Evolutionary conservation across 30 jellyfish, hydroid and myxozoan genomes (phyloP).

Genomic region (Cassiopea andromeda): DNA sequence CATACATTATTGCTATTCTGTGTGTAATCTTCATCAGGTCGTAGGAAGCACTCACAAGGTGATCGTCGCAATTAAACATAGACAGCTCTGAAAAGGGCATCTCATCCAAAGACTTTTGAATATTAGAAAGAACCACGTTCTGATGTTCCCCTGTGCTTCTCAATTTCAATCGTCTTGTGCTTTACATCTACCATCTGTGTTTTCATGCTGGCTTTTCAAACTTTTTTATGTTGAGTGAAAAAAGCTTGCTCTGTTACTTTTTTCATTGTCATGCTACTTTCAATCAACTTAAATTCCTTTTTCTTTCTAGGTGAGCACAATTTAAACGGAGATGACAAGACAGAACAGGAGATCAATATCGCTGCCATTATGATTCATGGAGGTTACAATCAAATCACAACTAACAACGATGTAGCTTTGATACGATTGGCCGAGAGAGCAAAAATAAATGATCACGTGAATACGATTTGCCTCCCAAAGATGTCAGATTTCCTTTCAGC

Average conservation of each 20-base stretch:
- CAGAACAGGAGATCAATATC: conserved; percentile 70
- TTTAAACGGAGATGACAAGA: conserved; percentile 49
- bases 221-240: neutral
- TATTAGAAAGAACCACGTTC: too few relatives aligned
- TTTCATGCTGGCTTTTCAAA: too few relatives aligned
- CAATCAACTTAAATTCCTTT: neutral
- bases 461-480: conserved; percentile 82
- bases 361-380: conserved; percentile 67
- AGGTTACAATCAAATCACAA: conserved; percentile 70
- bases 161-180: too few relatives aligned
- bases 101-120: too few relatives aligned
- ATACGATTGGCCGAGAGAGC: conserved; percentile 74
- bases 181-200: too few relatives aligned
- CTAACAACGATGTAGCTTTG: conserved; percentile 88
- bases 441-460: conserved; percentile 70
- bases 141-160: too few relatives aligned
- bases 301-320: conserved; percentile 56
- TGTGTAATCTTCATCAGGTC: too few relatives aligned
- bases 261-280: neutral
- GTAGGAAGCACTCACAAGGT: too few relatives aligned
- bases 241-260: neutral
- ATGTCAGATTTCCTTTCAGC: conserved; percentile 55
- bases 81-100: too few relatives aligned
- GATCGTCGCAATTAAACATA: too few relatives aligned
- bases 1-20: too few relatives aligned